Evolutionary conservation across 2,888 invertebrate genomes (phyloP).

Genomic region (Plagodis dolabraria): DNA sequence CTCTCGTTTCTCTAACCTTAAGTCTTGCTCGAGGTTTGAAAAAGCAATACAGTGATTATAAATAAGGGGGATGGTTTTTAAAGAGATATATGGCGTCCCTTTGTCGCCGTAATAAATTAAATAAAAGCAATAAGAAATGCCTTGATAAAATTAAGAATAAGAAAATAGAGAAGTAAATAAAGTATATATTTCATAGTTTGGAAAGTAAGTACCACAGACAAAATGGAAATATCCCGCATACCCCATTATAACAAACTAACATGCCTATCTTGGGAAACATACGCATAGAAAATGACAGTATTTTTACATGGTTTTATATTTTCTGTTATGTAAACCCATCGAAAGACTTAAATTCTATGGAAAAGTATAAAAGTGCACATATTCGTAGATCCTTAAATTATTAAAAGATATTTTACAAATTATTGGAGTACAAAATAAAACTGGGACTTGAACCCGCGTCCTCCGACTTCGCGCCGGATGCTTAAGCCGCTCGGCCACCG

Average conservation of each 20-base stretch:
- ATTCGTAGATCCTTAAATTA: no score
- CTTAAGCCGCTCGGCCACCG: no score
- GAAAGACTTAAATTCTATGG: no score
- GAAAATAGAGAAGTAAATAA: slow-evolving; percentile 16
- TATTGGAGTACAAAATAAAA: no score
- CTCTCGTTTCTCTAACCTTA: no score
- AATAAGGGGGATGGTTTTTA: slow-evolving; percentile 4
- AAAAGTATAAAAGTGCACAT: no score
- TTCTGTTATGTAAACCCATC: no score
- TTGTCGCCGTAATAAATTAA: slow-evolving; percentile 7
- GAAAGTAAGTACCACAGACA: slow-evolving; percentile 27
- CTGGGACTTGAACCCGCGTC: no score
- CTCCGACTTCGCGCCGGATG: no score
- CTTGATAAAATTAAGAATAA: slow-evolving; percentile 11
- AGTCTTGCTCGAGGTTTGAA: neutral
- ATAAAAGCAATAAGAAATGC: slow-evolving; percentile 22
- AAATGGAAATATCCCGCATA: slow-evolving; percentile 21
- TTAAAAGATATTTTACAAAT: no score
- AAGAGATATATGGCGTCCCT: slow-evolving; percentile 10
- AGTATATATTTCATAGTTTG: slow-evolving; percentile 4
- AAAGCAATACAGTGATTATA: slow-evolving; percentile 1
- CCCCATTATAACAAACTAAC: slow-evolving; percentile 24
- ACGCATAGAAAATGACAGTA: slow-evolving; percentile 2
- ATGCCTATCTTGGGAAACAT: slow-evolving; percentile 16
- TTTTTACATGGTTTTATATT: no score